Conservation (phyloP, 1,140 invertebrate genomes). For the Marisa cornuarietis region DNA sequence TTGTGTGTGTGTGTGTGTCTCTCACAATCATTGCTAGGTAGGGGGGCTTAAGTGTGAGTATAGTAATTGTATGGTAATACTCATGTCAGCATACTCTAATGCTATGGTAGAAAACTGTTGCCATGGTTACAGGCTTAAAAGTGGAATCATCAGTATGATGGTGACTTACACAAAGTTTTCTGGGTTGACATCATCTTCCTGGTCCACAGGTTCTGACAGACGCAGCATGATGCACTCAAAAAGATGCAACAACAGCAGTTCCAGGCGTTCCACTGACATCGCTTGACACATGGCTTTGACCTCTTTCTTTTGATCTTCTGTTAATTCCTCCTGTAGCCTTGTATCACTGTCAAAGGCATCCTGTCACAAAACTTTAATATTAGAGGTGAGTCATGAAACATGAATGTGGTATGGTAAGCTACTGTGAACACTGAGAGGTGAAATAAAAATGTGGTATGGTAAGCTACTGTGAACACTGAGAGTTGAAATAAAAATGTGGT, state of each 20-base stretch:
- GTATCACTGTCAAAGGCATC: constrained; percentile 39
- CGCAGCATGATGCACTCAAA: constrained; percentile 46
- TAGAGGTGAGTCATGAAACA: background rate
- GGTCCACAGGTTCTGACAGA: constrained; percentile 32
- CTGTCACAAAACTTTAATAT: constrained; percentile 17
- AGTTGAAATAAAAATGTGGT: background rate
- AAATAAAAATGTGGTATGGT: background rate
- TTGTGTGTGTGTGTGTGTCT: too few relatives aligned
- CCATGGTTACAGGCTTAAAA: too few relatives aligned
- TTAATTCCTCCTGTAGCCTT: constrained; percentile 22
- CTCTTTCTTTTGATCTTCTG: constrained; percentile 24
- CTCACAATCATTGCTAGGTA: too few relatives aligned
- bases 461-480: background rate
- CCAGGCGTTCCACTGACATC: constrained; percentile 30
- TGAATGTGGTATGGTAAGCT: background rate
- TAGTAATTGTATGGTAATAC: too few relatives aligned
- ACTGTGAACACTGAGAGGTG: background rate
- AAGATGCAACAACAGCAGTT: constrained; percentile 32
- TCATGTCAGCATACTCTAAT: too few relatives aligned
- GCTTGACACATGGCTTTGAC: constrained; percentile 18
- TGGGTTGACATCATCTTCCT: constrained; percentile 28
- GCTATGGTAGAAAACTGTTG: too few relatives aligned
- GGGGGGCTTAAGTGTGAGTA: too few relatives aligned
- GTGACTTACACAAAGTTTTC: constrained; percentile 11
- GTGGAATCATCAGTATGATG: too few relatives aligned